phyloP scores from a whole-genome alignment of 2,888 invertebrate genomes.

The Didymodactylos carnosus region DNA sequence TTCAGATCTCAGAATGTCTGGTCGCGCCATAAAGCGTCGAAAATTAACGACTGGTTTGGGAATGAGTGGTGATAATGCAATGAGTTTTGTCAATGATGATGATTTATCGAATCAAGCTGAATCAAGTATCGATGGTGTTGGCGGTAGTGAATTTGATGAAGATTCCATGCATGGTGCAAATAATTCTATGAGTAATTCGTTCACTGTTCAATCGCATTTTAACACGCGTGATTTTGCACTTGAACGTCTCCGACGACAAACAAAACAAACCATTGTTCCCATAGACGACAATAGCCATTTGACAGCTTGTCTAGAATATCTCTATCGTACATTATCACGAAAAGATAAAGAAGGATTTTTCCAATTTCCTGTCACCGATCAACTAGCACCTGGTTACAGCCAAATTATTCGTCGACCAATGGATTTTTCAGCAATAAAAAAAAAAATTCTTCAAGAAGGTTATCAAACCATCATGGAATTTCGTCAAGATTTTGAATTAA shows the following conservation, averaged over 20 bases:
- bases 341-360: slow-evolving; percentile 14
- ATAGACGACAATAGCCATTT: background rate
- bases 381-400: slow-evolving; percentile 11
- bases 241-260: background rate
- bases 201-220: background rate
- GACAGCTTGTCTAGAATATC: slow-evolving; percentile 5
- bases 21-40: background rate
- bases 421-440: slow-evolving; percentile 10
- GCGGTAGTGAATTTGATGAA: background rate
- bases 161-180: background rate
- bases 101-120: background rate
- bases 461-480: slow-evolving; percentile 10
- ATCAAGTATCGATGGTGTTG: too few species aligned
- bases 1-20: background rate
- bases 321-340: background rate
- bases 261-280: background rate
- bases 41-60: background rate
- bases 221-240: background rate
- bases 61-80: background rate
- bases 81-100: background rate
- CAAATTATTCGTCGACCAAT: slow-evolving; percentile 8
- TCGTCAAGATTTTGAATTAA: slow-evolving; percentile 2
- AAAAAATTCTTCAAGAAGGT: slow-evolving; percentile 9
- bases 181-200: background rate
- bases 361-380: slow-evolving; percentile 9